Evolutionary conservation across 1,140 invertebrate genomes (phyloP).

Genomic region (Brachionus asplanchnoidis): DNA sequence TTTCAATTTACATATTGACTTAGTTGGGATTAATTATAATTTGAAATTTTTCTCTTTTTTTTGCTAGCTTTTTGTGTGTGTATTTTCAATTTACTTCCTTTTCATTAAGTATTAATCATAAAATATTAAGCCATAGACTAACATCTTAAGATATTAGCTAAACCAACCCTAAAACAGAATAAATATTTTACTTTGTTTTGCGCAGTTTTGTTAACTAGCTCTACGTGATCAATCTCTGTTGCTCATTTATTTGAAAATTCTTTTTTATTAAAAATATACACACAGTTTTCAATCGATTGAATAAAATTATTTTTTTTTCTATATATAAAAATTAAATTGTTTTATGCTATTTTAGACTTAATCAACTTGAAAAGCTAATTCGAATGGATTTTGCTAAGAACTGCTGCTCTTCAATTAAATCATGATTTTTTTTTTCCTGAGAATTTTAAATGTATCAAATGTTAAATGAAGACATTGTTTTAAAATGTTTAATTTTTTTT

Average conservation of each 20-base stretch:
- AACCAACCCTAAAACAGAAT: neutral
- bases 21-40: slow-evolving; percentile 20
- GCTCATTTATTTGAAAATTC: neutral
- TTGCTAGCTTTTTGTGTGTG: neutral
- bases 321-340: neutral
- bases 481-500: too few species aligned
- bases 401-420: too few species aligned
- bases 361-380: neutral
- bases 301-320: neutral
- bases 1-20: slow-evolving; percentile 24
- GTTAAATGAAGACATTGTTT: too few species aligned
- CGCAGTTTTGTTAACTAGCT: neutral
- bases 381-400: neutral
- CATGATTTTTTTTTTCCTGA: neutral
- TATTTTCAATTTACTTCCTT: neutral
- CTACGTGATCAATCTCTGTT: neutral
- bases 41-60: neutral
- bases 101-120: slow-evolving; percentile 21
- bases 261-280: neutral
- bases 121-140: neutral
- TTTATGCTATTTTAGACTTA: too few species aligned
- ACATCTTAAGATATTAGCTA: neutral
- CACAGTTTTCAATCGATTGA: neutral
- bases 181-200: neutral
- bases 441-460: too few species aligned